phyloP scores from a whole-genome alignment of 2,113 vertebrate genomes.

The Bothrops jararaca region DNA sequence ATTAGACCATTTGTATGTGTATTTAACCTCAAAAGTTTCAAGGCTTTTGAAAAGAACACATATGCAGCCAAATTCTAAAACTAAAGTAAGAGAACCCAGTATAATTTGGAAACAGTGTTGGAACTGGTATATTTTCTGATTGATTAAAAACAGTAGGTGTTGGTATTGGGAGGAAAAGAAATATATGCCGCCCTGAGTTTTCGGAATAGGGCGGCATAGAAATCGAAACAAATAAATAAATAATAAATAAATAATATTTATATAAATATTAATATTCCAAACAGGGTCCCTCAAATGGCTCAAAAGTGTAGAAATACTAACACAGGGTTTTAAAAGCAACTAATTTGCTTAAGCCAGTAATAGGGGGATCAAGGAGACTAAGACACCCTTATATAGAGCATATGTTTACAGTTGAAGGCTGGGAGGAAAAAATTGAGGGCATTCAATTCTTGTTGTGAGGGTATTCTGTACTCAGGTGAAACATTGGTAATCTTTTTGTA shows the following conservation, averaged over 20 bases:
- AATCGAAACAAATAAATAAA: no score
- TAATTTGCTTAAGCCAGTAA: not conserved
- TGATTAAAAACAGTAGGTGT: not conserved
- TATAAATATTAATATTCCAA: not conserved
- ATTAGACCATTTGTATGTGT: not conserved
- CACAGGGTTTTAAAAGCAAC: not conserved
- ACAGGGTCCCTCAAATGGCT: not conserved
- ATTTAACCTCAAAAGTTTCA: not conserved
- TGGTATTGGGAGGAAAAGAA: not conserved
- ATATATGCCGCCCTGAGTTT: no score
- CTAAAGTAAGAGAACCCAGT: not conserved
- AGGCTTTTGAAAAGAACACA: not conserved
- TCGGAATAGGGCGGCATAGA: no score
- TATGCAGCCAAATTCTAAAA: not conserved
- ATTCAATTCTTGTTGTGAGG: not conserved
- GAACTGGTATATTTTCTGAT: not conserved
- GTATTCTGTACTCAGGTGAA: not conserved
- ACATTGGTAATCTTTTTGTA: not conserved
- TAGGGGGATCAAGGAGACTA: not conserved
- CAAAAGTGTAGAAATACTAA: not conserved
- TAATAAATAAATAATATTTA: no score
- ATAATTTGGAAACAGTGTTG: not conserved
- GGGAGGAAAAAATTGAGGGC: not conserved
- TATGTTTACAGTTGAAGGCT: not conserved
- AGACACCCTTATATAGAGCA: not conserved